Conservation (phyloP, 2,113 vertebrate genomes). For the Emydura subglobosa region DNA sequence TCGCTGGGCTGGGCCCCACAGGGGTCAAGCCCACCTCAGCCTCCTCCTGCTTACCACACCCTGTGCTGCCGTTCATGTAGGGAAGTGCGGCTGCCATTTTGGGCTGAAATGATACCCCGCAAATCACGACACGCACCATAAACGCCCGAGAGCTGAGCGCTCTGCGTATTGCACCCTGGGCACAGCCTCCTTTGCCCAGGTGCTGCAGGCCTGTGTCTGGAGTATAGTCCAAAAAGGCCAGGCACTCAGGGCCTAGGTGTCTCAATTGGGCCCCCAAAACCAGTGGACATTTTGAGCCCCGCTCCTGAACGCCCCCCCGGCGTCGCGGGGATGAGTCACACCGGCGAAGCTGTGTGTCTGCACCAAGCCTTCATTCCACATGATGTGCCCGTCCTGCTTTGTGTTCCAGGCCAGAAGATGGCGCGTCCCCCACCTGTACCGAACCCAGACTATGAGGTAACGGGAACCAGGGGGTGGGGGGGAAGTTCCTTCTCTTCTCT, state of each 20-base stretch:
- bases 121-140: not conserved
- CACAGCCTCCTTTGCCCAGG: not conserved
- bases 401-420: conserved; percentile 72
- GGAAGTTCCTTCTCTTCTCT: not conserved
- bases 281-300: not conserved
- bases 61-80: not conserved
- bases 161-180: accelerated
- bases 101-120: not conserved
- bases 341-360: not conserved
- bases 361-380: not conserved
- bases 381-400: accelerated
- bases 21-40: not conserved
- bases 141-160: not conserved
- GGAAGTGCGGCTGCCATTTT: accelerated
- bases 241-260: not conserved
- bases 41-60: too few relatives aligned
- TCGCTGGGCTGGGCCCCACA: accelerated
- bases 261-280: not conserved
- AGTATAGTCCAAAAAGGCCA: not conserved
- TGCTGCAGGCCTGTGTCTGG: not conserved
- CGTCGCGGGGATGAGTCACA: not conserved
- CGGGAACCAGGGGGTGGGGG: not conserved
- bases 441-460: conserved; percentile 86
- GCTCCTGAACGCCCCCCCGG: not conserved
- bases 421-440: conserved; percentile 83